Percentiles rank a stretch among this genome's conserved stretches.
These are phyloP conservation scores for Ispidina picta DNA, from an alignment of 2,797 vertebrate genomes.

Conservation along the genomic window DNA sequence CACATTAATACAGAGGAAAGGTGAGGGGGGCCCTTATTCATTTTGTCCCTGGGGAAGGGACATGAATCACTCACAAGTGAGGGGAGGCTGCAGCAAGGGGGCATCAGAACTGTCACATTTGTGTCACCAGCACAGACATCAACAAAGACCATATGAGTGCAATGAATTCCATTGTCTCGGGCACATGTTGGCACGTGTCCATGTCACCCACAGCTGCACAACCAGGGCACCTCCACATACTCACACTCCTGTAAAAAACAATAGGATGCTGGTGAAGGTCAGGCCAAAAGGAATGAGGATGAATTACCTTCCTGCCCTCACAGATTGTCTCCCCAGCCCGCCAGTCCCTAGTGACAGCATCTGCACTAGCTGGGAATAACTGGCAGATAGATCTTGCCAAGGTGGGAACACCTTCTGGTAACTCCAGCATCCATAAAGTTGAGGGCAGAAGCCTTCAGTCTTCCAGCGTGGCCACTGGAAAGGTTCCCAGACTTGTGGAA, in stretches of 20 bases:
- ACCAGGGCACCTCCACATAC: not conserved
- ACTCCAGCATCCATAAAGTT: not conserved
- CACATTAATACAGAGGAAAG: not conserved
- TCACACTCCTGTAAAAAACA: not conserved
- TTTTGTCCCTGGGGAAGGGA: not conserved
- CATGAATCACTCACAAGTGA: not conserved
- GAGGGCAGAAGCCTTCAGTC: not conserved
- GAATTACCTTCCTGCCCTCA: not conserved
- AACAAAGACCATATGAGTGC: not conserved
- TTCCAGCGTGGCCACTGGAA: not conserved
- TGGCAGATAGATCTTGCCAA: not conserved
- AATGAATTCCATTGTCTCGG: slow-evolving; percentile 27
- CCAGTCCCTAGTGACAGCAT: not conserved
- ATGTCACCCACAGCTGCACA: not conserved
- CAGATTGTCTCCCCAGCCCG: not conserved
- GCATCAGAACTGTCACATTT: not conserved
- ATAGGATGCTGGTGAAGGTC: not conserved
- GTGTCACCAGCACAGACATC: slow-evolving; percentile 12
- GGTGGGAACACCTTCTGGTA: not conserved
- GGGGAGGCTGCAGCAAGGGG: not conserved
- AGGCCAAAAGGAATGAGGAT: not conserved
- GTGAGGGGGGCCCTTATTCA: not conserved
- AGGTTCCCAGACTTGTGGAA: not conserved
- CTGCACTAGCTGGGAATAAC: not conserved
- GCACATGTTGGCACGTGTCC: slow-evolving; percentile 29